Evolutionary conservation across 2,888 invertebrate species (phyloP).

Genomic region (Lottia gigantea): DNA sequence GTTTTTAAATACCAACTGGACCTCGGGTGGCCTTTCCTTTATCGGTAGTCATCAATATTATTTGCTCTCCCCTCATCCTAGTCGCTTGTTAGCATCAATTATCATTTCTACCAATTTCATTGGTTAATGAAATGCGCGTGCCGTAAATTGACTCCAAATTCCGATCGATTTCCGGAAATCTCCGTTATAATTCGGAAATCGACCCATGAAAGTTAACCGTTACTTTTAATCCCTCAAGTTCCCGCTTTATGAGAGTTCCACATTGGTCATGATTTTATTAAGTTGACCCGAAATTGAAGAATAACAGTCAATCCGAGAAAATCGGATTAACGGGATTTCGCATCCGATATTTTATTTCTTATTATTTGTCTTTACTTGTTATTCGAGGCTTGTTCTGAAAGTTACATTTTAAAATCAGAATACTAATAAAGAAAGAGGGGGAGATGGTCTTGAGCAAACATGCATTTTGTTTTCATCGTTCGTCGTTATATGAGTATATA

Average conservation of each 20-base stretch:
- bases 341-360: too few species aligned
- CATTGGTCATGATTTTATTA: too few species aligned
- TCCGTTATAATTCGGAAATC: conserved; percentile 8
- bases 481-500: too few species aligned
- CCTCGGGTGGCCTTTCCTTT: neutral
- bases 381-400: too few species aligned
- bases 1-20: neutral
- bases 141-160: conserved; percentile 20
- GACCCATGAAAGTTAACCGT: neutral
- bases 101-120: conserved; percentile 12
- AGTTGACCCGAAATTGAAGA: too few species aligned
- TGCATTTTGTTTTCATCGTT: too few species aligned
- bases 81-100: conserved; percentile 18
- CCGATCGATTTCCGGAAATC: conserved; percentile 22
- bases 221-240: neutral
- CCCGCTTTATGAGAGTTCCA: neutral
- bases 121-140: conserved; percentile 16
- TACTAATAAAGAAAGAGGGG: too few species aligned
- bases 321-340: too few species aligned
- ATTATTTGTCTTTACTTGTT: too few species aligned
- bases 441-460: too few species aligned
- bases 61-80: conserved; percentile 1
- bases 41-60: neutral
- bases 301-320: too few species aligned
- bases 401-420: too few species aligned